Base-by-base conservation (phyloP, 2,113 vertebrate genomes). In the Planiliza haematocheilus region DNA sequence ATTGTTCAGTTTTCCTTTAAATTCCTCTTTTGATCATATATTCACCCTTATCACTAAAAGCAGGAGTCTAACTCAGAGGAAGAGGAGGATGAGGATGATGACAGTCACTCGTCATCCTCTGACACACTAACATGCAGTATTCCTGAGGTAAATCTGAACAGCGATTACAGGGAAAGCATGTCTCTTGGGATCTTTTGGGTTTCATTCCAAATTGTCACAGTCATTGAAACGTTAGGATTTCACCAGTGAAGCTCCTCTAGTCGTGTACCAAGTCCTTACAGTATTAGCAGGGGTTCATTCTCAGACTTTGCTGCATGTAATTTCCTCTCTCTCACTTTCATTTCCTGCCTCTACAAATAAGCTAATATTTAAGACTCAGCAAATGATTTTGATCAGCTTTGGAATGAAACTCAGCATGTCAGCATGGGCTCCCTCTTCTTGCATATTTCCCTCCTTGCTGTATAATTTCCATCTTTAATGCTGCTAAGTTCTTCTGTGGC, bases 81-180 rank as follows among this genome's bases (percentile, higher is more conserved):
- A 74, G 88, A 91, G 63, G 85, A 90, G 36, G 87, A 89, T n/a
- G 89, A 91, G 17, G 87, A 90, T 8, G 83, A 82, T 5, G 77
- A 76, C 78, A 89, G 88, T 79, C 86, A 89, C 77, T 93, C 91
- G 10, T 93, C 93, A 4, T 94, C 93, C 74, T 93, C 93, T 80
- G 93, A 91, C 85, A 94, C 93, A 73, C 87, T 94, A 59, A 93
- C 91, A 51, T 73, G 88, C 81, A 94, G 93, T 86, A 51, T 88
- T 59, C 80, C 91, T 37, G 93, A 94, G 93, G 94, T 94, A 94
- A 90, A 90, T 52, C 62, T 36, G 9, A 43, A 18, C 42, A 62
- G 36, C 24, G 20, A 55, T 42, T 10, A 10, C 9, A 51, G 41
- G 55, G 14, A 34, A 6, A 39, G 65, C 75, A 46, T 57, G 41